Evolutionary conservation across 2,888 invertebrate genomes (phyloP).

Genomic region (Malachius bipustulatus): DNA sequence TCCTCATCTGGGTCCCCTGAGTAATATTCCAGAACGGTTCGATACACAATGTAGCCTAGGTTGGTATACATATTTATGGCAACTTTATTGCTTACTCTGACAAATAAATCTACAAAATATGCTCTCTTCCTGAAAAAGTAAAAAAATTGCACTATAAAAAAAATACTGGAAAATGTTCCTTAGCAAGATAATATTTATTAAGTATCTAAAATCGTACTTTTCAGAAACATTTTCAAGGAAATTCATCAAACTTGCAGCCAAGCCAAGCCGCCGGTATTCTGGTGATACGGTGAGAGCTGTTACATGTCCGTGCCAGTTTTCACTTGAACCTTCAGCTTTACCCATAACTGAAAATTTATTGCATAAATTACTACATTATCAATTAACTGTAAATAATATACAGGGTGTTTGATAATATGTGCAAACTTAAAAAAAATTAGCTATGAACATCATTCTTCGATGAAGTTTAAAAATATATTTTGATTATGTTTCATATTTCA

Average conservation of each 20-base stretch:
- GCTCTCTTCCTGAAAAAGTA: constrained; percentile 78
- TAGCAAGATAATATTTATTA: no score
- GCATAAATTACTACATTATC: neutral
- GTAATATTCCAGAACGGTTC: constrained; percentile 95
- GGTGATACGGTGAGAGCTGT: constrained; percentile 95
- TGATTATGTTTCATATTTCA: no score
- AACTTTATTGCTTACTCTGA: constrained; percentile 91
- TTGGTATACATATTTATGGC: constrained; percentile 97
- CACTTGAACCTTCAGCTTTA: constrained; percentile 91
- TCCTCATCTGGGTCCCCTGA: constrained; percentile 97
- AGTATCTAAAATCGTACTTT: constrained; percentile 63
- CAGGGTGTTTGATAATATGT: no score
- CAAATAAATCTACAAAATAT: constrained; percentile 97
- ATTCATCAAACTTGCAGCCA: constrained; percentile 89
- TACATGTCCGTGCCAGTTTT: constrained; percentile 99
- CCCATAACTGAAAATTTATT: constrained; percentile 76
- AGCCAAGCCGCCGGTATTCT: constrained; percentile 80
- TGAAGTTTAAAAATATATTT: no score
- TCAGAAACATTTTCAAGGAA: constrained; percentile 93
- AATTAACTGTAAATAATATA: constrained; percentile 1
- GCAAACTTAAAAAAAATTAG: no score
- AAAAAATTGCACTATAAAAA: no score
- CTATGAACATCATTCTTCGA: no score
- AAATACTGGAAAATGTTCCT: no score
- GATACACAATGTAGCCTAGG: constrained; percentile 91